Evolutionary conservation across 2,888 invertebrate genomes (phyloP).

Genomic region (Nephrotoma flavescens): DNA sequence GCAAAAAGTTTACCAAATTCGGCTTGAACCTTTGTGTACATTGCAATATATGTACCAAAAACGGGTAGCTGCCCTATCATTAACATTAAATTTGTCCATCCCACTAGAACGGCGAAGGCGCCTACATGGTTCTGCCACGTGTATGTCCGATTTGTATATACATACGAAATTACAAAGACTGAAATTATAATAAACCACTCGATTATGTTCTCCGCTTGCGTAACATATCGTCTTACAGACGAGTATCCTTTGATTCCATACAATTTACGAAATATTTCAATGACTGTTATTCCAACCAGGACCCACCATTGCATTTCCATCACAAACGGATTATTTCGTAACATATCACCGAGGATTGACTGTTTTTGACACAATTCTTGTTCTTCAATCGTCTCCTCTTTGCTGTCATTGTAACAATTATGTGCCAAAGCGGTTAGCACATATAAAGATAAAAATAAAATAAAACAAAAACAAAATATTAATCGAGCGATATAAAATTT

Average conservation of each 20-base stretch:
- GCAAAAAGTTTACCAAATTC: slow-evolving; percentile 76
- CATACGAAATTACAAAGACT: slow-evolving; percentile 69
- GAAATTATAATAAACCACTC: slow-evolving; percentile 79
- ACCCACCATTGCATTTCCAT: slow-evolving; percentile 78
- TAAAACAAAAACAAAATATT: slow-evolving; percentile 64
- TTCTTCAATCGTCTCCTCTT: slow-evolving; percentile 53
- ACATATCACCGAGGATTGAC: slow-evolving; percentile 58
- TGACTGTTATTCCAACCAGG: slow-evolving; percentile 58
- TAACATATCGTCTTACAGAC: slow-evolving; percentile 65
- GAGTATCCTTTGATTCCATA: slow-evolving; percentile 71
- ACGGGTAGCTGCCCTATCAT: slow-evolving; percentile 81
- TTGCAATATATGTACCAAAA: slow-evolving; percentile 79
- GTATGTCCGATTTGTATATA: slow-evolving; percentile 61
- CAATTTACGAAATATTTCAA: slow-evolving; percentile 66
- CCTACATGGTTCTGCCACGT: slow-evolving; percentile 80
- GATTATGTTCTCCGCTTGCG: slow-evolving; percentile 71
- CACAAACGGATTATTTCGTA: slow-evolving; percentile 57
- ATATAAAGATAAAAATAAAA: slow-evolving; percentile 65
- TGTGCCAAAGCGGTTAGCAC: slow-evolving; percentile 70
- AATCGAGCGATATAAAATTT: slow-evolving; percentile 73
- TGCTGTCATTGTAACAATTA: slow-evolving; percentile 70
- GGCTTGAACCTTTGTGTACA: slow-evolving; percentile 77
- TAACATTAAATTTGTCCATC: slow-evolving; percentile 82
- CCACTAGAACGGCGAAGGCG: slow-evolving; percentile 70
- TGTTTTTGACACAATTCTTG: slow-evolving; percentile 64